phyloP scores from a whole-genome alignment of 2,113 vertebrate species.

The Rhineura floridana region DNA sequence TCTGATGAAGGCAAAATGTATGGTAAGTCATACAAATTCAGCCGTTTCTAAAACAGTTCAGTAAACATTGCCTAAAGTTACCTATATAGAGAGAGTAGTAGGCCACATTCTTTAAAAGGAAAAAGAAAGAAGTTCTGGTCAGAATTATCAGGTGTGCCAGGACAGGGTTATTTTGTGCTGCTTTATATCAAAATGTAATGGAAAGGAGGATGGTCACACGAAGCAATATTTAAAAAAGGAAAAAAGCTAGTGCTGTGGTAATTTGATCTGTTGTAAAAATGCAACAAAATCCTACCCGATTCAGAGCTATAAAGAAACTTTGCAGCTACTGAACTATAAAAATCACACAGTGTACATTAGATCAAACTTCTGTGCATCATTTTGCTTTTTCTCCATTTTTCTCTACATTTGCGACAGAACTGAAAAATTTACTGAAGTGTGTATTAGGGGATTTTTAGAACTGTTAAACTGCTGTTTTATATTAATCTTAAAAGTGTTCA shows the following conservation, averaged over 20 bases:
- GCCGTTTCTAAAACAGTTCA: slow-evolving; percentile 42
- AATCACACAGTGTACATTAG: background rate
- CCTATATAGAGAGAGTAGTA: slow-evolving; percentile 6
- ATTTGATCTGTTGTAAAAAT: background rate
- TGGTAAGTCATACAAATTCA: slow-evolving; percentile 84
- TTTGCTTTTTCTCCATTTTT: background rate
- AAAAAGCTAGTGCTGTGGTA: background rate
- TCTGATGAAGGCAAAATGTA: slow-evolving; percentile 99
- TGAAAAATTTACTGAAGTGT: background rate
- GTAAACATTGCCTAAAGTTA: background rate
- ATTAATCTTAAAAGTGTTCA: background rate
- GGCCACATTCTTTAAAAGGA: slow-evolving; percentile 15
- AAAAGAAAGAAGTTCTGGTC: background rate
- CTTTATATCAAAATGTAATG: background rate
- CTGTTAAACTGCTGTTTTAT: background rate
- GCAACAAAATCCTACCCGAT: background rate
- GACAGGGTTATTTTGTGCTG: background rate
- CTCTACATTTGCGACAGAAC: background rate
- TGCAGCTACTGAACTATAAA: background rate
- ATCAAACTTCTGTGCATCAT: background rate
- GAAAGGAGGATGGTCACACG: background rate
- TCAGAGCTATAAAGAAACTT: background rate
- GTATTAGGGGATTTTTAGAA: background rate
- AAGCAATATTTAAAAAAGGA: background rate
- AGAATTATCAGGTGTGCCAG: background rate